phyloP scores from a whole-genome alignment of 2,797 vertebrate species.

The Fundulus diaphanus region DNA sequence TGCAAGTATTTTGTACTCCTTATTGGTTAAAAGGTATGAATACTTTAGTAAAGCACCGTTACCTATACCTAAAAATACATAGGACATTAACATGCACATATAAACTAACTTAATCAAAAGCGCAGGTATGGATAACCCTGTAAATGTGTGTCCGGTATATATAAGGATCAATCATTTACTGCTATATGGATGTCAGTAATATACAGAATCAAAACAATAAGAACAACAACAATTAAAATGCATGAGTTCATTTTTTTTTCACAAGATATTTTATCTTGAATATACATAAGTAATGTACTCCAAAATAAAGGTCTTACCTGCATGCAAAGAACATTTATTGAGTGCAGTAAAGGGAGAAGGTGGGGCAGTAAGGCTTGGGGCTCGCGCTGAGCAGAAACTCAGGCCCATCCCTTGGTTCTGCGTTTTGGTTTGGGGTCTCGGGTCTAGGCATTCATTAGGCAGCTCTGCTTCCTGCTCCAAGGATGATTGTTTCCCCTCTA shows the following conservation, averaged over 20 bases:
- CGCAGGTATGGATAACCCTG: too few relatives aligned
- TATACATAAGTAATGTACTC: not conserved
- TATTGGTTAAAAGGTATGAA: too few relatives aligned
- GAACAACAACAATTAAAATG: not conserved
- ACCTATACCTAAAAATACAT: too few relatives aligned
- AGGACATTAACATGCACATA: too few relatives aligned
- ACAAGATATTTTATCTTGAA: not conserved
- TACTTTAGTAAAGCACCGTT: too few relatives aligned
- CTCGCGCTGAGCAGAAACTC: constrained; percentile 22
- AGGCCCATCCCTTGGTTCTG: constrained; percentile 59
- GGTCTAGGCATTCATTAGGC: constrained; percentile 61
- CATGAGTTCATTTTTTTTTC: not conserved
- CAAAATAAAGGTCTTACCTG: not conserved
- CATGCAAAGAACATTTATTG: not conserved
- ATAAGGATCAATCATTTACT: too few relatives aligned
- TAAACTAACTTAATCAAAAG: too few relatives aligned
- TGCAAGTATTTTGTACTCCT: too few relatives aligned
- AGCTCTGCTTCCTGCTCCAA: constrained; percentile 69
- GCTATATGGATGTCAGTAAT: too few relatives aligned
- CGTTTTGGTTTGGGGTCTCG: constrained; percentile 65
- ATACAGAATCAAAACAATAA: not conserved
- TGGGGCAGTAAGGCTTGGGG: constrained; percentile 10
- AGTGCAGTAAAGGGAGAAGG: not conserved
- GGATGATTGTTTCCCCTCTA: constrained; percentile 77
- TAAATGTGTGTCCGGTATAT: too few relatives aligned